These are phyloP conservation scores for Vulpes vulpes DNA, from an alignment of 2,113 vertebrate genomes.

Conservation along the genomic window DNA sequence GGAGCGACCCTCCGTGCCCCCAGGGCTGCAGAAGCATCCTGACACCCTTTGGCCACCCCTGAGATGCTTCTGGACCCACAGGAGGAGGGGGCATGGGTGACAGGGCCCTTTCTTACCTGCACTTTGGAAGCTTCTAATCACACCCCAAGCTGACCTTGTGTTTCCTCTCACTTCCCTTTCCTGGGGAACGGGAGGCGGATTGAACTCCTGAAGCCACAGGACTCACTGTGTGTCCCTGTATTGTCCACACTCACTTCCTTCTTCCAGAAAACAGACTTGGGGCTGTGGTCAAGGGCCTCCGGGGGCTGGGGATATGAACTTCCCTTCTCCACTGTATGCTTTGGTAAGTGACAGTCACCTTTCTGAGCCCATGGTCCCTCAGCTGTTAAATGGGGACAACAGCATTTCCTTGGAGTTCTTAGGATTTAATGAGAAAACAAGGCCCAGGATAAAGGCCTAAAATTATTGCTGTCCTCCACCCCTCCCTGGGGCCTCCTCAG, in stretches of 20 bases:
- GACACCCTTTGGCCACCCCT: too few relatives aligned
- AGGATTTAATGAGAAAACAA: not conserved
- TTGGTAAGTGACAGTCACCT: too few relatives aligned
- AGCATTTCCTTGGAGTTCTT: not conserved
- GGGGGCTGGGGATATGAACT: too few relatives aligned
- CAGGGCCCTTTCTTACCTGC: not conserved
- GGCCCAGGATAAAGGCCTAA: not conserved
- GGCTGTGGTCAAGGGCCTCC: too few relatives aligned
- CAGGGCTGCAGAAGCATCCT: not conserved
- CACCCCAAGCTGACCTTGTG: not conserved
- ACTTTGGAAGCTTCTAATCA: not conserved
- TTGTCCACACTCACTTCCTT: not conserved
- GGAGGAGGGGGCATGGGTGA: not conserved
- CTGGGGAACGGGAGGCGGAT: accelerated
- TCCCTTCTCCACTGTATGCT: not conserved
- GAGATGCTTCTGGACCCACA: not conserved
- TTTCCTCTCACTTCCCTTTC: not conserved
- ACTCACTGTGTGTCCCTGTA: too few relatives aligned
- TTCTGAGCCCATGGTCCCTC: not conserved
- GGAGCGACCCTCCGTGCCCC: too few relatives aligned
- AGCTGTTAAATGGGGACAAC: not conserved
- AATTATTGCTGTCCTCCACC: not conserved
- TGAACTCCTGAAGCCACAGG: not conserved
- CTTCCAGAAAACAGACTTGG: not conserved
- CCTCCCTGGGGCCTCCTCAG: accelerated